Evolutionary conservation across 2,888 invertebrate genomes (phyloP).

Genomic region (Siphlonurus alternatus): DNA sequence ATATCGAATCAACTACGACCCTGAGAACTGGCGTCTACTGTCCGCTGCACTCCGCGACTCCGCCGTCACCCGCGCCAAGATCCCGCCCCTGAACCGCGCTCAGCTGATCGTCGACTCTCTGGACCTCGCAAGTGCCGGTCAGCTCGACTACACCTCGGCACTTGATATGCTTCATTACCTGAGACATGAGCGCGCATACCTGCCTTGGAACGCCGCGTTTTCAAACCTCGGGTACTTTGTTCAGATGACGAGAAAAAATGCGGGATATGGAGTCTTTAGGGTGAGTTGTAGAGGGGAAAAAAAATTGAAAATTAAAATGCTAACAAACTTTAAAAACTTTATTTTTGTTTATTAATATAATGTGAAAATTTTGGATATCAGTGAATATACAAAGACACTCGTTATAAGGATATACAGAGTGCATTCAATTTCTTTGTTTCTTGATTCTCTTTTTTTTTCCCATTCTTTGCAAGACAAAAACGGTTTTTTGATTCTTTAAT

Average conservation of each 20-base stretch:
- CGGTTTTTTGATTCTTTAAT: too few species aligned
- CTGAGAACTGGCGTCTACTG: slow-evolving; percentile 48
- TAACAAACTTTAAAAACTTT: too few species aligned
- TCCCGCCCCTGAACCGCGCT: slow-evolving; percentile 63
- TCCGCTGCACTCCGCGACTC: slow-evolving; percentile 17
- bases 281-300: too few species aligned
- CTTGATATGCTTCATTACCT: slow-evolving; percentile 68
- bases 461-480: too few species aligned
- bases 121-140: slow-evolving; percentile 56
- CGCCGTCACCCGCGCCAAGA: slow-evolving; percentile 24
- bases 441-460: too few species aligned
- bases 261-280: slow-evolving; percentile 46
- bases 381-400: too few species aligned
- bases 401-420: too few species aligned
- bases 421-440: too few species aligned
- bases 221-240: slow-evolving; percentile 59
- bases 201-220: slow-evolving; percentile 76
- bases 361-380: too few species aligned
- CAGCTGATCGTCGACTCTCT: slow-evolving; percentile 79
- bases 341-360: too few species aligned
- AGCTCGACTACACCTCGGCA: slow-evolving; percentile 50
- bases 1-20: slow-evolving; percentile 58
- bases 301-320: too few species aligned
- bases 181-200: slow-evolving; percentile 56
- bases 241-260: slow-evolving; percentile 57